Evolutionary conservation across 2,888 invertebrate species (phyloP), one percentile per base, ranked within the genome.

Genomic region (Eremobia ochroleuca): DNA sequence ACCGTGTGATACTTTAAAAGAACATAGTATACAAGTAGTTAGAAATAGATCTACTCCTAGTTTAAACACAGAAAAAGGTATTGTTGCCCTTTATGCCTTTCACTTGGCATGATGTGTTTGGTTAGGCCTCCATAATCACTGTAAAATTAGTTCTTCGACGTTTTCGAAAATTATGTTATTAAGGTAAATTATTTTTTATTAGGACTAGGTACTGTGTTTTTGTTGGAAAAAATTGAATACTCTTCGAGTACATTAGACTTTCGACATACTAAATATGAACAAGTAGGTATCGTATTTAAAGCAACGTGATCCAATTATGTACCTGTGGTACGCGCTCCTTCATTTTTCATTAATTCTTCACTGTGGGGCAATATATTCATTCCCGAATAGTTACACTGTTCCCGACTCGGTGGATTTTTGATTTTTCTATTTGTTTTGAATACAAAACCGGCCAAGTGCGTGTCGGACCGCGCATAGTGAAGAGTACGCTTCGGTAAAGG

Each of bases 1-100:
- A 85, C 86, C 91, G 86, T 93, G 95, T 95, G 94, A 96, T 95
- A 95, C 87, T 91, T 91, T 94, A 92, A 90, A 87, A 84, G 93
- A 95, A 90, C 82, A 92, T 92, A 73, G 49, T 78, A 86, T 93
- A 93, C 92, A 93, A 91, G 90, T 96, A 94, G 93, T 90, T 94
- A 94, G 93, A 90, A 93, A 92, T 91, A 92, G 90, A 86, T 93
- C 93, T 91, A 92, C 92, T 89, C 69, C 86, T 89, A 90, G 87
- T 87, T 86, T 91, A 85, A 88, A 90, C 80, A 81, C 82, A 85
- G 91, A 92, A 87, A 91, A 92, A 90, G 94, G 94, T 94, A 90
- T 73, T 76, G 69, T 76, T 59, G 49, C 28, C 46, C 52, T 79
- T 40, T 46, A 61, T 55, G 79, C 28, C 66, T 46, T 82, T 71